Percentiles rank a stretch among this genome's conserved stretches.
phyloP scores from a whole-genome alignment of 2,888 invertebrate species.

The Dicroscelio sp. region DNA sequence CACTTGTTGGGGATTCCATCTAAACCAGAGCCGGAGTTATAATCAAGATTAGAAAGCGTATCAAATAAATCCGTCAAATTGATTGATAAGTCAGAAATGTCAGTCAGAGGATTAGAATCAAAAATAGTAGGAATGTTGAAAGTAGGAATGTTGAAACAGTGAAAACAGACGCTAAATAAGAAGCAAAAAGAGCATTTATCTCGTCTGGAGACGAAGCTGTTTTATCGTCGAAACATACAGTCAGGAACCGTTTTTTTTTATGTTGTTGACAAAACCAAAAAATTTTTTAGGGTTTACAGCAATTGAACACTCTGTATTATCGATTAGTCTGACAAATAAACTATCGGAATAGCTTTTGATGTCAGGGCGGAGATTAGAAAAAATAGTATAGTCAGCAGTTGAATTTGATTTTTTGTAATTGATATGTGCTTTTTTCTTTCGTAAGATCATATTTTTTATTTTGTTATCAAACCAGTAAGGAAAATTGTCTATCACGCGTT shows the following conservation, averaged over 20 bases:
- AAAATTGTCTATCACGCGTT: background rate
- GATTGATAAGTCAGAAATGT: background rate
- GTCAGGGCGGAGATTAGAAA: background rate
- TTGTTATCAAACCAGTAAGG: conserved; percentile 9
- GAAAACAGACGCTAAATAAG: background rate
- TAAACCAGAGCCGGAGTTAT: background rate
- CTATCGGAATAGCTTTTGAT: background rate
- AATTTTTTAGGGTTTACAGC: background rate
- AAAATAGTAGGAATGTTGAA: background rate
- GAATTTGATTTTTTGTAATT: background rate
- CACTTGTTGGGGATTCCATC: background rate
- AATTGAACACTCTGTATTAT: background rate
- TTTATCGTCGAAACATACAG: background rate
- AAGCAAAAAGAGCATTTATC: background rate
- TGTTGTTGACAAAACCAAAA: background rate
- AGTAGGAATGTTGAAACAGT: too few species aligned
- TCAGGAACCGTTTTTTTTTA: background rate
- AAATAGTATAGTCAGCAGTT: background rate
- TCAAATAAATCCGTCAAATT: background rate
- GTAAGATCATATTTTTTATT: background rate
- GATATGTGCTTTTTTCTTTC: conserved; percentile 9
- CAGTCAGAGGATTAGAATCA: background rate
- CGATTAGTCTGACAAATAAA: background rate
- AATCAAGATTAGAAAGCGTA: background rate
- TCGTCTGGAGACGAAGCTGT: background rate